Evolutionary conservation across 2,888 invertebrate genomes (phyloP), one percentile per base, ranked within the genome.

Genomic region (Mechanitis messenoides): DNA sequence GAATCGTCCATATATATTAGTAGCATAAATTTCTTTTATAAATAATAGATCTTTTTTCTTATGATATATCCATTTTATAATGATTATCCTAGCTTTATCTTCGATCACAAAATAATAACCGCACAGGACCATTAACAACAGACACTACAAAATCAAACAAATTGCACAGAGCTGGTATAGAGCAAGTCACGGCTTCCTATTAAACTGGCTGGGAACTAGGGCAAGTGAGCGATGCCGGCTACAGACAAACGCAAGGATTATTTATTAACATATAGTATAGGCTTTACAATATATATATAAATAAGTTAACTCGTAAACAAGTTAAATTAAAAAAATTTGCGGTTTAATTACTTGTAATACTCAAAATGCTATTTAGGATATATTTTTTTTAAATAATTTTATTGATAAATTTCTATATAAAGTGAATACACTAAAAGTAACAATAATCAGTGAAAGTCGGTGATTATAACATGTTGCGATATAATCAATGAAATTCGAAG

Each of bases 131-230:
- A 31, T 50, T 50, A 50, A 50, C 50, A 50, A 31, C 31, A 31
- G 50, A 28, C 47, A 31, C 9, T 28, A 31, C 50, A 31, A 9
- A 31, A n/a, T 9, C 50, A 31, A 50, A 50, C 50, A 50, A 50
- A 54, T 28, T 46, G 56, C 42, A 54, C 33, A 56, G 28, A 50
- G 3, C 50, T 33, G n/a, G 63, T 33, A 54, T 42, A 56, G 46
- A 53, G 63, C 65, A 66, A 67, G 66, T 69, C 68, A 68, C 66
- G 63, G 66, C 67, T 69, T 64, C 69, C 69, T 68, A 68, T 64
- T 68, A 70, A 61, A 60, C 59, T 55, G 55, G 61, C 65, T 71
- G 71, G 68, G 71, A 71, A 71, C 70, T 71, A 62, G 71, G 68
- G 53, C 71, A 59, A 66, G 66, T 61, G 63, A 68, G 59, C 58